These are phyloP conservation scores for Enteromius argenteus DNA, from an alignment of 2,797 vertebrate species.

Conservation along the genomic window DNA sequence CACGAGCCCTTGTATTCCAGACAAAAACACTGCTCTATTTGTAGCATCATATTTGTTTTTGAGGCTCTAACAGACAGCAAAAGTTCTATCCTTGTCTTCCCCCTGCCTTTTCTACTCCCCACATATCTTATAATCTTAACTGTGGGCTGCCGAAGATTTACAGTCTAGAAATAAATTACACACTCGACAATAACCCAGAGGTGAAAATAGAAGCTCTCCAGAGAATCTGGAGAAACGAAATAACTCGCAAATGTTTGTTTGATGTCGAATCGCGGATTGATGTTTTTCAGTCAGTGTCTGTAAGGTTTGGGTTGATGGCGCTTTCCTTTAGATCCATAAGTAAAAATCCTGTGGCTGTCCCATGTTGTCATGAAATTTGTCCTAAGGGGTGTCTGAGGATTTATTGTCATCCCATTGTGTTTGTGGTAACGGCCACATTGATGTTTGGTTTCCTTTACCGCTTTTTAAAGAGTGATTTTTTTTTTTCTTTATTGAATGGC, in stretches of 20 bases:
- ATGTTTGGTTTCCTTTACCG: constrained; percentile 2
- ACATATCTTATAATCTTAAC: constrained; percentile 70
- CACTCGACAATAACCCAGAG: constrained; percentile 69
- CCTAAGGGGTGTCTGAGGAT: constrained; percentile 19
- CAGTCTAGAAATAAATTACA: constrained; percentile 79
- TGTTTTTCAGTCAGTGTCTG: constrained; percentile 11
- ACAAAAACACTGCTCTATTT: constrained; percentile 55
- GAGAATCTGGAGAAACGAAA: constrained; percentile 64
- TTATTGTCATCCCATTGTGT: constrained; percentile 23
- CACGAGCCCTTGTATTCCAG: constrained; percentile 25
- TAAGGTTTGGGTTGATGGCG: neutral
- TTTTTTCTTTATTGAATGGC: neutral
- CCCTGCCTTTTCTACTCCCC: constrained; percentile 46
- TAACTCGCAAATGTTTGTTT: constrained; percentile 72
- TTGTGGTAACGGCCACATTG: constrained; percentile 20
- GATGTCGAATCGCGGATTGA: constrained; percentile 70
- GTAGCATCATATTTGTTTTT: constrained; percentile 55
- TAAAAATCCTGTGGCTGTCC: neutral
- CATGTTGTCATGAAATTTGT: constrained; percentile 15
- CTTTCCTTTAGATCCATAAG: constrained; percentile 19
- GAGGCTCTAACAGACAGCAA: constrained; percentile 53
- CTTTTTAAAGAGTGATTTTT: neutral
- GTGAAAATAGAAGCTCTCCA: constrained; percentile 75
- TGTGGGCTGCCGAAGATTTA: constrained; percentile 72
- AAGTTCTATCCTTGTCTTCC: constrained; percentile 45